These are phyloP conservation scores for Agrochola litura DNA, from an alignment of 2,888 invertebrate genomes.

Conservation along the genomic window DNA sequence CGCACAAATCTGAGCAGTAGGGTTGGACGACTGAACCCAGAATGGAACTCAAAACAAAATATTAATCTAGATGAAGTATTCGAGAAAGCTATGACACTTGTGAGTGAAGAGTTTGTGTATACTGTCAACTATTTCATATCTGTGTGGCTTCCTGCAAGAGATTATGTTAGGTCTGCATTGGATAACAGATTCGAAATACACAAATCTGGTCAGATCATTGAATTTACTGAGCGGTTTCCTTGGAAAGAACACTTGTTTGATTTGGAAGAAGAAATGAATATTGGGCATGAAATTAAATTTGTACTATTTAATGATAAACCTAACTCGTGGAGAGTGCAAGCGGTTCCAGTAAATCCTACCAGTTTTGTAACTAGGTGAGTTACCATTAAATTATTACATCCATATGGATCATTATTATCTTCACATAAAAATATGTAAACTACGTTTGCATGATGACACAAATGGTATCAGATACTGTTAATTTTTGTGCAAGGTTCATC, in stretches of 20 bases:
- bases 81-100: conserved; percentile 94
- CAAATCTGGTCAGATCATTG: conserved; percentile 95
- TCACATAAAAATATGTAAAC: background rate
- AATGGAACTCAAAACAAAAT: conserved; percentile 93
- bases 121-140: conserved; percentile 91
- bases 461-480: background rate
- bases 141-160: conserved; percentile 97
- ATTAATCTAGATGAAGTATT: conserved; percentile 92
- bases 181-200: conserved; percentile 92
- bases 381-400: background rate
- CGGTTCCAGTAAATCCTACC: conserved; percentile 93
- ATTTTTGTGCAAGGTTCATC: background rate
- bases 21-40: conserved; percentile 94
- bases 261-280: conserved; percentile 93
- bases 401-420: background rate
- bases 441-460: background rate
- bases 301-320: conserved; percentile 92
- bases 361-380: conserved; percentile 93
- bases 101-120: conserved; percentile 95
- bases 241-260: conserved; percentile 97
- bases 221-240: conserved; percentile 93
- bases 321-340: conserved; percentile 95
- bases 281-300: conserved; percentile 92
- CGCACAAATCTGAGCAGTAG: conserved; percentile 94
- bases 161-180: conserved; percentile 93